Percentiles rank a stretch among this genome's conserved stretches.
phyloP scores from a whole-genome alignment of 1,140 invertebrate genomes.

The Dreissena polymorpha region DNA sequence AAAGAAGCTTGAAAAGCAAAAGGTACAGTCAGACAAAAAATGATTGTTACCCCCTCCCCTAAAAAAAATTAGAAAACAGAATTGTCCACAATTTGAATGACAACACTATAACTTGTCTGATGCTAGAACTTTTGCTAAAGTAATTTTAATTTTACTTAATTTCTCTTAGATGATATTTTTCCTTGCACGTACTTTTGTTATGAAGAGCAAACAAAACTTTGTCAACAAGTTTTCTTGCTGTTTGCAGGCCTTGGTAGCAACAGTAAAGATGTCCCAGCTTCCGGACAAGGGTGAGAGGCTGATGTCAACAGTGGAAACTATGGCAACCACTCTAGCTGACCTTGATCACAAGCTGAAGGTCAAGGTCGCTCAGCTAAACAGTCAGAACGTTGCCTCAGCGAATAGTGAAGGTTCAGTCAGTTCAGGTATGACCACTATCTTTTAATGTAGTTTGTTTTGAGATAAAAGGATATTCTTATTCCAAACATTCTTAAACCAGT shows the following conservation, averaged over 20 bases:
- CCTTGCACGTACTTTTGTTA: neutral
- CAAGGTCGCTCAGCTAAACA: neutral
- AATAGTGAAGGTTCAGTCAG: no score
- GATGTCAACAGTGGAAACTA: conserved; percentile 61
- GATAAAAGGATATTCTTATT: no score
- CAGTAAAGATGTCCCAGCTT: conserved; percentile 64
- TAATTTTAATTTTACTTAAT: neutral
- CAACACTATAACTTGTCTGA: neutral
- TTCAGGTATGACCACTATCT: no score
- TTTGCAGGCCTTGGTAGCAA: conserved; percentile 60
- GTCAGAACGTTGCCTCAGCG: no score
- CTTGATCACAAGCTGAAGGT: conserved; percentile 15
- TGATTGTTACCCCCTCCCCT: neutral
- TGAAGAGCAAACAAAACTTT: neutral
- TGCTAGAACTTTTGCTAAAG: neutral
- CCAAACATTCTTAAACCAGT: no score
- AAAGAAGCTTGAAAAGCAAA: conserved; percentile 56
- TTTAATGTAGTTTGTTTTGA: no score
- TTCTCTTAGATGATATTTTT: neutral
- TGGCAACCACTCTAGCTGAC: conserved; percentile 58
- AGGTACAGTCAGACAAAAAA: conserved; percentile 47
- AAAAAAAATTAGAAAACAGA: neutral
- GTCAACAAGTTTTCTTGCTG: neutral
- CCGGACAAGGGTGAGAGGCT: conserved; percentile 74
- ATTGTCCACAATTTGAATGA: neutral